Base-by-base conservation (phyloP, 2,797 vertebrate genomes). In the Thripadectes ignobilis region DNA sequence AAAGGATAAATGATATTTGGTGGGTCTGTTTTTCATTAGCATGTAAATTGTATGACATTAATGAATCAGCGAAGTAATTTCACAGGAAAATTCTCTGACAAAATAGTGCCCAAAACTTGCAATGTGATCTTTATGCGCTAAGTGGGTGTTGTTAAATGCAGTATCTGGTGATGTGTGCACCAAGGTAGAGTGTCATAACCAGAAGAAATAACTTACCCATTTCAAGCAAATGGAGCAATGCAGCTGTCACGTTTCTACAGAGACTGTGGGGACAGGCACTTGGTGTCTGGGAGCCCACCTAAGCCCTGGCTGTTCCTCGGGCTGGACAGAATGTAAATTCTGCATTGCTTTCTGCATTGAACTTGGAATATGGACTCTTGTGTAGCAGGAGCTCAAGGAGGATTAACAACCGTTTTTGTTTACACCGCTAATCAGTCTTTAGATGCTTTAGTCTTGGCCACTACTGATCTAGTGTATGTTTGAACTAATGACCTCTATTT, bases 401-500 rank as follows among this genome's bases (percentile, higher is more conserved):
- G 41, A 86, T 93, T 65, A 90, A n/a, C 57, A 81, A n/a, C 8
- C 3, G 1, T 18, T 92, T 86, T 86, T 87, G 32, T 83, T 88
- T 63, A 91, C 80, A 83, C 20, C 3, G 2, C 49, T 87, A 12
- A 79, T 89, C 62, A 71, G 80, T 38, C 67, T 93, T 92, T 36
- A 73, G 59, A 63, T 82, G 29, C 55, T 94, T 84, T 86, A 62
- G 43, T 59, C 59, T 67, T 63, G 55, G 29, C 78, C 34, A 39
- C 48, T 57, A 5, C 84, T 83, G 45, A 85, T 84, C 57, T 61
- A 63, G 80, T 85, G 89, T 62, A 20, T 52, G 52, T 87, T 92
- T 93, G 84, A 96, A 85, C 75, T 88, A 52, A 78, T 92, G 92
- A 94, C 84, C 86, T 94, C 52, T 67, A 36, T 57, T 74, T 89